phyloP scores from a whole-genome alignment of 1,140 invertebrate genomes.

The Lasioglossum baleicum region DNA sequence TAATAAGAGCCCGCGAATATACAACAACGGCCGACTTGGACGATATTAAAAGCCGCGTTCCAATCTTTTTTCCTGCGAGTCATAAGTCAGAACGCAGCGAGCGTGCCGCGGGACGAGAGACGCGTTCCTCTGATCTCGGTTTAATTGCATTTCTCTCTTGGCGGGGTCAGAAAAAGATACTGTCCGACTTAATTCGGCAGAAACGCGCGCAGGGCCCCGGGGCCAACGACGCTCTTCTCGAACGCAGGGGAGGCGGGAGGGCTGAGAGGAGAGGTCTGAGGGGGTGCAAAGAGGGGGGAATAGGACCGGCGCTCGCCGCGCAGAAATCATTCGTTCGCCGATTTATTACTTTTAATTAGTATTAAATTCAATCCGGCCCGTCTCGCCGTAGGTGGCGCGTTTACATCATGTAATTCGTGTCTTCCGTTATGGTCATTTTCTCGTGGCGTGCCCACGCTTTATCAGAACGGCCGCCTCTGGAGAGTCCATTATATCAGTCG shows the following conservation, averaged over 20 bases:
- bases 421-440: slow-evolving; percentile 66
- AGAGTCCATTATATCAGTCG: slow-evolving; percentile 47
- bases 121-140: slow-evolving; percentile 55
- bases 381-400: slow-evolving; percentile 70
- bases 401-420: slow-evolving; percentile 68
- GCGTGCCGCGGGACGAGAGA: slow-evolving; percentile 48
- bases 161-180: slow-evolving; percentile 65
- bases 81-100: slow-evolving; percentile 53
- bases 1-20: slow-evolving; percentile 49
- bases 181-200: slow-evolving; percentile 65
- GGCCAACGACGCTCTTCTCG: slow-evolving; percentile 45
- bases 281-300: slow-evolving; percentile 40
- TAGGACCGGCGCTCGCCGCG: slow-evolving; percentile 60
- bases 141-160: slow-evolving; percentile 66
- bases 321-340: slow-evolving; percentile 67
- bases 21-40: slow-evolving; percentile 41
- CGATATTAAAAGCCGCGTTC: slow-evolving; percentile 50
- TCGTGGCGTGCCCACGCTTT: slow-evolving; percentile 63
- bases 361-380: slow-evolving; percentile 71
- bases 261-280: not conserved
- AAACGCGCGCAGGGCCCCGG: slow-evolving; percentile 33
- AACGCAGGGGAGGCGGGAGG: not conserved
- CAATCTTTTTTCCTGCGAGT: slow-evolving; percentile 35
- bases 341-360: slow-evolving; percentile 77
- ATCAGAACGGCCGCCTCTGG: slow-evolving; percentile 48